Base-by-base conservation (phyloP, 2,888 invertebrate species). In the Lymantria dispar region DNA sequence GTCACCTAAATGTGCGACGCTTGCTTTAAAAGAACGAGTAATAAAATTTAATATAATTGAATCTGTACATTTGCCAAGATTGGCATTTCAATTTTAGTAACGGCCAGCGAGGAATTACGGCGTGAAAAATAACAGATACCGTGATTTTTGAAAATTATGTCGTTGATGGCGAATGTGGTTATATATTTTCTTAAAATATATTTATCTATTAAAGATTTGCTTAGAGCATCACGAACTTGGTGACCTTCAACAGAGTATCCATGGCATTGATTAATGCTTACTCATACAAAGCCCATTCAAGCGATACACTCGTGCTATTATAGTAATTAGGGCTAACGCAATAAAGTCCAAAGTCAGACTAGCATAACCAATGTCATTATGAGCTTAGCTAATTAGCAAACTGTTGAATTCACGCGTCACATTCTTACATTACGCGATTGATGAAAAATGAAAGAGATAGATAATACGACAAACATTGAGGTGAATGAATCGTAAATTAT, bases 211-310 rank as follows among this genome's bases (percentile, higher is more conserved):
- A 49, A 72, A 71, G 70, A 76, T 80, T 78, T 69, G 69, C 73
- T 71, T 74, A 67, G 55, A 71, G 62, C 65, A 66, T 68, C 73
- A 76, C 73, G 70, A 78, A 76, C 77, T 63, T 62, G 60, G 53
- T 75, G 83, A 84, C 87, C 87, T 87, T 87, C 82, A 60, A 62
- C 62, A 70, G 72, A 74, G 77, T 80, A 83, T 70, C 79, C 83
- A 80, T 85, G 86, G 84, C 87, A 87, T 85, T 87, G 86, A 87
- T 87, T 82, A 83, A 83, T 84, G 76, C 80, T 83, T 82, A 84
- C 82, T 78, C 81, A 85, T 82, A 86, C 84, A 86, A 85, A 83
- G 77, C 77, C 72, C 82, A 84, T 86, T 84, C 80, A 83, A 70
- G 63, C 62, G 56, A 60, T 50, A 54, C 62, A 56, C 60, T 56